Evolutionary conservation across 2,113 vertebrate genomes (phyloP), one percentile per base, ranked within the genome.

Genomic region (Dipodomys merriami): DNA sequence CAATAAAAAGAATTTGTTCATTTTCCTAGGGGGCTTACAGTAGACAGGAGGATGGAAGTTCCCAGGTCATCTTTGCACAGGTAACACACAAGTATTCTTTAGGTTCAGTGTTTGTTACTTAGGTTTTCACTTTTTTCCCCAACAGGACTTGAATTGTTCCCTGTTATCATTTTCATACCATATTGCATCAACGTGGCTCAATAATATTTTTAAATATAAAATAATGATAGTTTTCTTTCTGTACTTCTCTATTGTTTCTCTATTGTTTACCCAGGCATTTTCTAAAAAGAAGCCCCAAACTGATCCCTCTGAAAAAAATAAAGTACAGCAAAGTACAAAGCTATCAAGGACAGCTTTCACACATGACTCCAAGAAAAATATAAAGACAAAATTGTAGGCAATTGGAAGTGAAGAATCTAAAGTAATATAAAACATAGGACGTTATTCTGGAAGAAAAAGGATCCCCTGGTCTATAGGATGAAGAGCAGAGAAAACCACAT

Each of bases 141-240:
- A 85, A 29, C 19, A 20, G 25, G 11, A 82, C 8, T 77, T 89
- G 35, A 15, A 25, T 62, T 49, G 19, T 65, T 49, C 3, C 65
- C 16, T 85, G 88, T 69, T 22, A 88, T 71, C 7, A 13, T 69
- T 73, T 25, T 27, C 25, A 60, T 73, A 68, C 9, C 27, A 83
- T 33, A 78, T 68, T 86, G 35, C 16, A 83, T 86, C 27, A 46
- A 20, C n/a, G 46, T 25, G 6, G n/a, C 22, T 73, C 86, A 57
- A 60, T 78, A 57, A 60, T 78, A 83, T 73, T 83, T 86, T 82
- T 30, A 94, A 30, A 74, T 33, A 62, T 20, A 86, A 71, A 80
- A 35, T 62, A 60, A 68, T 90, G 19, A 7, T 53, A 53, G 39
- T 53, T 64, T 91, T 20, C 11, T 6, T 11, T 11, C 22, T 82